Evolutionary conservation across 2,797 vertebrate genomes (phyloP), one percentile per base, ranked within the genome.

Genomic region (Pangasius macronema): DNA sequence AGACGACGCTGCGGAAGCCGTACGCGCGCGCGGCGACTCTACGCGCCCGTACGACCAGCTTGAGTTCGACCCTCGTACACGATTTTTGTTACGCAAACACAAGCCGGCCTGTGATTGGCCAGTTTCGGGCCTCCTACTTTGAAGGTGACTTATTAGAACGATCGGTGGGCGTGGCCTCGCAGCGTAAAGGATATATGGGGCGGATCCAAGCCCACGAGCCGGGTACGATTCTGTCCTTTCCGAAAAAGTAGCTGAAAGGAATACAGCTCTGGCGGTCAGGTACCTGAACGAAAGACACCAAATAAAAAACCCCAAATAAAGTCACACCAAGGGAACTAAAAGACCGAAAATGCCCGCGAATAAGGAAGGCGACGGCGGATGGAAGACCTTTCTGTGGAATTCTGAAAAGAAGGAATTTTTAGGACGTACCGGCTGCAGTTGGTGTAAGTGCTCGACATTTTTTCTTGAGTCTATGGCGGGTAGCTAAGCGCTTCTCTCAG

Each of bases 321-420:
- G 46, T 5, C 20, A 36, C 68, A 61, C 89, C 88, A 91, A 91
- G 90, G 90, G 90, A 93, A 87, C 42, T 84, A 57, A 36, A 57
- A 83, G 33, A 20, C 18, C 16, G 75, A 94, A 91, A 30, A 99
- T 99, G 98, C 96, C 98, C 86, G 96, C 95, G 14, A 98, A 97
- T 91, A 99, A 98, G 95, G 97, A 98, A 39, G 94, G 89, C 8
- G 97, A 97, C 84, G 97, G 97, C 83, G 96, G 97, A 84, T 99
- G 98, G 98, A 97, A 95, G 95, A 96, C 91, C 80, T 99, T 99
- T 93, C 30, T 99, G 91, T 99, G 98, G 98, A 98, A 99, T 95
- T 97, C 98, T 2, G 97, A 99, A 89, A 99, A 97, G 94, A 97
- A 93, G 93, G 97, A 99, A 93, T 97, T 99, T 92, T 89, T 99